Evolutionary conservation across 1,140 invertebrate species (phyloP), one percentile per base, ranked within the genome.

Genomic region (Oedothorax gibbosus): DNA sequence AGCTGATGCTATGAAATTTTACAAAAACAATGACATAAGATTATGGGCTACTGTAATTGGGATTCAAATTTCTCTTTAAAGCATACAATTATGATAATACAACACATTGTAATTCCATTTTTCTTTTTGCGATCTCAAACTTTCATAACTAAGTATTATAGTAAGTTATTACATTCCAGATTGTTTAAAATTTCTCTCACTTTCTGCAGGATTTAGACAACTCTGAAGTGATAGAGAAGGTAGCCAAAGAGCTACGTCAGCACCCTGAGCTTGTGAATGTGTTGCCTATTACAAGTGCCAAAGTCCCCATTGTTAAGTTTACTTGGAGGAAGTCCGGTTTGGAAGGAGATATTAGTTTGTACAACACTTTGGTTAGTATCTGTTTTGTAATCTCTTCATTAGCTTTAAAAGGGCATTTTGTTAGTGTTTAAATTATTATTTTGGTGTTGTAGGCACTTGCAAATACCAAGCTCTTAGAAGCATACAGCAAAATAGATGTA

Each of bases 241-340:
- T 93, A 14, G 90, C 90, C 15, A 87, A 88, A 51, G 89, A 88
- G 66, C 87, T 93, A 54, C 90, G 90, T 86, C 88, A 87, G 35
- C 88, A 89, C 75, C 83, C 88, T 35, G 88, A 89, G 56, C 87
- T 92, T 62, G 89, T 89, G 71, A 90, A 92, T 86, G 89, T 93
- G 21, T 78, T 92, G 62, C 87, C 92, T 57, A 93, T 93, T 50
- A 90, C 92, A 6, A 92, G 92, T 62, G 93, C 93, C 21, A 93
- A 93, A 89, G 93, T 94, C n/a, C 93, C 93, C 11, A 93, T 94
- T 81, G 90, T 94, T 7, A 93, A 93, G 88, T 93, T 93, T 88
- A 88, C 87, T 76, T 91, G 93, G 85, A 81, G 87, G 18, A 81
- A 87, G n/a, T 88, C 89, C 51, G 88, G 88, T 50, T 85, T 93